Evolutionary conservation across 2,113 vertebrate species (phyloP).

Genomic region (Carassius carassius): DNA sequence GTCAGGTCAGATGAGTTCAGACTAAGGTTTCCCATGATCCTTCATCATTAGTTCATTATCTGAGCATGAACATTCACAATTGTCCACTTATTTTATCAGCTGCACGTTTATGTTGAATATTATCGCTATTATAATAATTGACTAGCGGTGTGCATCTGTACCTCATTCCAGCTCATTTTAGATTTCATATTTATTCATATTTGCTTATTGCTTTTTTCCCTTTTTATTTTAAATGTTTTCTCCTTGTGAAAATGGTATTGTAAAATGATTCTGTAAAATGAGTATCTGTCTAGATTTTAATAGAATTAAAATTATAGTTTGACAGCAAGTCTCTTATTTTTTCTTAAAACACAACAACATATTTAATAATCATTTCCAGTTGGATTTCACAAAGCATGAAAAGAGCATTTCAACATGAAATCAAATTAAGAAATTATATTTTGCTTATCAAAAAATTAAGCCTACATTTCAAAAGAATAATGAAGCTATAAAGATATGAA

Average conservation of each 20-base stretch:
- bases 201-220: slow-evolving; percentile 9
- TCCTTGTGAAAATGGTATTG: slow-evolving; percentile 16
- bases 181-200: not conserved
- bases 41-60: not conserved
- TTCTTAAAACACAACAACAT: not conserved
- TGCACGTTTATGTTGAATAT: not conserved
- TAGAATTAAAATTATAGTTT: slow-evolving; percentile 48
- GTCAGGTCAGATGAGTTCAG: not conserved
- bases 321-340: slow-evolving; percentile 21
- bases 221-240: slow-evolving; percentile 14
- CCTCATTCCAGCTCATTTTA: not conserved
- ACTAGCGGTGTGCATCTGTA: not conserved
- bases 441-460: too few species aligned
- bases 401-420: too few species aligned
- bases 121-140: too few species aligned
- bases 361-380: not conserved
- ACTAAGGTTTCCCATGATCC: not conserved
- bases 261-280: not conserved
- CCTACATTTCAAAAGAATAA: too few species aligned
- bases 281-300: slow-evolving; percentile 40
- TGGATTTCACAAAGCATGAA: too few species aligned
- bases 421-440: too few species aligned
- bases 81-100: not conserved
- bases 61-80: not conserved
- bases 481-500: too few species aligned